These are phyloP conservation scores for Acrocephalus kingi DNA, from an alignment of 2,113 vertebrate genomes.

Conservation along the genomic window DNA sequence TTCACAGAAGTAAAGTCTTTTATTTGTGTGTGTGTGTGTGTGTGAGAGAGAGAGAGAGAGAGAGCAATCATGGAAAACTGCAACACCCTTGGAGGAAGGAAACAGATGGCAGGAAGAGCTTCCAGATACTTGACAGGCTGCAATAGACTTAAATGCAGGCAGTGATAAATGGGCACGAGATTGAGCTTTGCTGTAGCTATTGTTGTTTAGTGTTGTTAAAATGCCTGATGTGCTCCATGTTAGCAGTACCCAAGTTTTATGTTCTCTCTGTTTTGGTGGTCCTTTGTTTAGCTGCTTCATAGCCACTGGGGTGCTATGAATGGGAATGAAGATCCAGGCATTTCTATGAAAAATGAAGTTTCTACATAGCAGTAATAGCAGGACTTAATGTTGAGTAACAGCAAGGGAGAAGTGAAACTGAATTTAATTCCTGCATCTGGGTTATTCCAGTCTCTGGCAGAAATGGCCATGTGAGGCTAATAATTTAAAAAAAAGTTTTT, in stretches of 20 bases:
- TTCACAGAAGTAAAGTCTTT: neutral
- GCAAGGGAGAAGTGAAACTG: neutral
- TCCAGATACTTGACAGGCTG: conserved; percentile 56
- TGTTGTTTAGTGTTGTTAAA: conserved; percentile 1
- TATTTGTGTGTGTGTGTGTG: neutral
- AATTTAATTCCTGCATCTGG: neutral
- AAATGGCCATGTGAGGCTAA: neutral
- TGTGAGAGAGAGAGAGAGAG: neutral
- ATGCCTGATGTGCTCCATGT: neutral
- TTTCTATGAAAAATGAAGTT: neutral
- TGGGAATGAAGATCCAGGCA: neutral
- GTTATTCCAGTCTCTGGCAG: neutral
- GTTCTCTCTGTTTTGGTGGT: neutral
- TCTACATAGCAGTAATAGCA: neutral
- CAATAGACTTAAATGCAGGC: conserved; percentile 15
- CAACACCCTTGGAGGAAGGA: conserved; percentile 34
- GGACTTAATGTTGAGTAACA: neutral
- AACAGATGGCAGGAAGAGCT: conserved; percentile 58
- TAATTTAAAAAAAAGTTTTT: neutral
- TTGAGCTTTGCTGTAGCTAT: neutral
- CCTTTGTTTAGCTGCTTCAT: neutral
- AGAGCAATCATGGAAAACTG: neutral
- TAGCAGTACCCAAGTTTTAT: neutral
- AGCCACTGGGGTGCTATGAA: neutral
- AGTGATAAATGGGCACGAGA: conserved; percentile 2